These are phyloP conservation scores for Apamea sordens DNA, from an alignment of 2,888 invertebrate species.

Conservation along the genomic window DNA sequence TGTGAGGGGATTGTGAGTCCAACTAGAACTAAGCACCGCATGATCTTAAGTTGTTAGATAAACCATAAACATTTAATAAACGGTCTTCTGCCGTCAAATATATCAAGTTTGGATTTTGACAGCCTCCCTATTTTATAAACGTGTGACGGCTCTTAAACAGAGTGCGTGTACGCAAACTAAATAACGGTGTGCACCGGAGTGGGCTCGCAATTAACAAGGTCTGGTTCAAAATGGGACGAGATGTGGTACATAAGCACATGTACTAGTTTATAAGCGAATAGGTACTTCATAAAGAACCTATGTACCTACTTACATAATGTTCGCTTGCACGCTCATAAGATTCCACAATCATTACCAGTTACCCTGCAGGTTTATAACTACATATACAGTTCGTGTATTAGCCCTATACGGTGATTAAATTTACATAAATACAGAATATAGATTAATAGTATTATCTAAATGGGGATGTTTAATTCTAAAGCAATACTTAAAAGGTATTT, in stretches of 20 bases:
- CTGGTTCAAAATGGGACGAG: constrained; percentile 77
- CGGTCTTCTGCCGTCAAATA: neutral
- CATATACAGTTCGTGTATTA: constrained; percentile 56
- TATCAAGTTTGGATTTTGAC: neutral
- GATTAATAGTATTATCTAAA: constrained; percentile 54
- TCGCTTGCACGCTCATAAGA: constrained; percentile 33
- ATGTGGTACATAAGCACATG: constrained; percentile 51
- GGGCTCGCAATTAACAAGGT: constrained; percentile 79
- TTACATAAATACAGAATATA: constrained; percentile 64
- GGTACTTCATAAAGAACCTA: constrained; percentile 56
- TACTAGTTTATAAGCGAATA: constrained; percentile 57
- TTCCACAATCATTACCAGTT: constrained; percentile 55
- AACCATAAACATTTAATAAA: neutral
- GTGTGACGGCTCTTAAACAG: constrained; percentile 29
- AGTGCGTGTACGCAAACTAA: constrained; percentile 68
- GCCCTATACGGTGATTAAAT: constrained; percentile 61
- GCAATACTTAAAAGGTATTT: constrained; percentile 9
- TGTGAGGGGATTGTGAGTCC: neutral
- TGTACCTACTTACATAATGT: constrained; percentile 40
- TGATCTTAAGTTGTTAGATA: neutral
- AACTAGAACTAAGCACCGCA: neutral
- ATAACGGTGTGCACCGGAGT: constrained; percentile 77
- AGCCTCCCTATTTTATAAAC: neutral
- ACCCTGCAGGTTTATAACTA: constrained; percentile 61
- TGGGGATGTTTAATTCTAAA: constrained; percentile 36